These are phyloP conservation scores for Tachystola acroxantha DNA, from an alignment of 2,888 invertebrate genomes.

Conservation along the genomic window DNA sequence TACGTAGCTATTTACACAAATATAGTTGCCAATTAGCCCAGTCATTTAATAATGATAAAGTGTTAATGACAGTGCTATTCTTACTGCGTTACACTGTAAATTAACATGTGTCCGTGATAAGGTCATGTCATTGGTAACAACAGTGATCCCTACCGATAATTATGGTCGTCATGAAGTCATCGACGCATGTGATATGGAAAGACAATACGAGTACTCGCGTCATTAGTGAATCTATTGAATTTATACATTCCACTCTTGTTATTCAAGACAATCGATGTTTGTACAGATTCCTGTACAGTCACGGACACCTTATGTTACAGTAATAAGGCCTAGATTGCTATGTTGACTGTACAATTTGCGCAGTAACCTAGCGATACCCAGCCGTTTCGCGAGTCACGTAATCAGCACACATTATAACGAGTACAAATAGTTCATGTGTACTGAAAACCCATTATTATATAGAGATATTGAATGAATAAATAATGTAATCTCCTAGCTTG, in stretches of 20 bases:
- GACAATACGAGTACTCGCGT: constrained; percentile 41
- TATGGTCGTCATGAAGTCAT: constrained; percentile 47
- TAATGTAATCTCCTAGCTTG: too few species aligned
- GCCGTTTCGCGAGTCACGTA: constrained; percentile 47
- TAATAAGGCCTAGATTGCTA: too few species aligned
- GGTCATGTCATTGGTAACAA: constrained; percentile 48
- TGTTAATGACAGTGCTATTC: constrained; percentile 11
- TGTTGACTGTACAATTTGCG: constrained; percentile 61
- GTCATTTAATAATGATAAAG: too few species aligned
- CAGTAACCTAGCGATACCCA: constrained; percentile 36
- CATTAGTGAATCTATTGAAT: constrained; percentile 41
- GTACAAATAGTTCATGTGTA: constrained; percentile 21
- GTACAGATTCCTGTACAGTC: constrained; percentile 50
- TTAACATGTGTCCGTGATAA: constrained; percentile 20
- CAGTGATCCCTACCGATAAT: constrained; percentile 32
- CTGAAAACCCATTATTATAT: too few species aligned
- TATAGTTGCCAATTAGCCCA: too few species aligned
- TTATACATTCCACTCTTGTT: constrained; percentile 46
- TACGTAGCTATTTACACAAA: too few species aligned
- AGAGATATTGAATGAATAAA: not conserved
- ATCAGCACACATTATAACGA: constrained; percentile 23
- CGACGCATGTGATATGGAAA: constrained; percentile 25
- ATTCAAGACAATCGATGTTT: constrained; percentile 56
- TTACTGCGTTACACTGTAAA: constrained; percentile 17
- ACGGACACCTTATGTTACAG: too few species aligned